A percentile compares a stretch with the other conserved stretches of the same genome.
phyloP scores from a whole-genome alignment of 2,797 vertebrate species.

The Syndactyla subalaris region DNA sequence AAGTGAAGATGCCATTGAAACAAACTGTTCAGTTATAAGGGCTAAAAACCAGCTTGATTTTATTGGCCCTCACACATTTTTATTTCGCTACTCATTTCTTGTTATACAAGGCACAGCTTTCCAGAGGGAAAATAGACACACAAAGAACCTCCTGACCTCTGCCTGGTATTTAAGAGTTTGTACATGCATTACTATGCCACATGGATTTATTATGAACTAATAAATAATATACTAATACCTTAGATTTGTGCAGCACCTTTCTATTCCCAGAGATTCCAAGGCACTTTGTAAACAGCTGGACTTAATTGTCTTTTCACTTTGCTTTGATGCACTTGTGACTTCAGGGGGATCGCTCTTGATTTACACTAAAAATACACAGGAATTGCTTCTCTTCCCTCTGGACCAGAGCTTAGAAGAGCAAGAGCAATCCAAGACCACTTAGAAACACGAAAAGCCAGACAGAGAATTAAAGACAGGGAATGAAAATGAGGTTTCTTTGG shows the following conservation, averaged over 20 bases:
- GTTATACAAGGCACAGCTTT: background rate
- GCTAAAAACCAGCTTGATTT: background rate
- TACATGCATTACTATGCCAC: background rate
- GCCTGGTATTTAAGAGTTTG: background rate
- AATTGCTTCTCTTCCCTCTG: background rate
- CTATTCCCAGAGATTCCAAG: conserved; percentile 45
- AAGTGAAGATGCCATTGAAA: conserved; percentile 40
- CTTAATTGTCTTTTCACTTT: conserved; percentile 38
- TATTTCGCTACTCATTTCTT: background rate
- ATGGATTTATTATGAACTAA: background rate
- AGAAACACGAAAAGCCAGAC: background rate
- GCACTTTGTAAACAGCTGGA: conserved; percentile 19
- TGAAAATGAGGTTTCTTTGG: background rate
- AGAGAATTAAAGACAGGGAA: background rate
- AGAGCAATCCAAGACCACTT: background rate
- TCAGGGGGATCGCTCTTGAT: background rate
- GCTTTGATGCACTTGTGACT: background rate
- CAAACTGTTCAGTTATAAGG: background rate
- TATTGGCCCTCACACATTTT: background rate
- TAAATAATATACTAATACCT: background rate
- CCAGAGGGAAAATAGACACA: background rate
- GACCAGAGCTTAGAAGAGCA: background rate
- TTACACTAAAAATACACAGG: conserved; percentile 5
- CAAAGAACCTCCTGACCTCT: background rate
- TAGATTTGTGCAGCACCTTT: background rate